Conservation (phyloP, 2,888 invertebrate genomes). For the Copidosoma aretas region DNA sequence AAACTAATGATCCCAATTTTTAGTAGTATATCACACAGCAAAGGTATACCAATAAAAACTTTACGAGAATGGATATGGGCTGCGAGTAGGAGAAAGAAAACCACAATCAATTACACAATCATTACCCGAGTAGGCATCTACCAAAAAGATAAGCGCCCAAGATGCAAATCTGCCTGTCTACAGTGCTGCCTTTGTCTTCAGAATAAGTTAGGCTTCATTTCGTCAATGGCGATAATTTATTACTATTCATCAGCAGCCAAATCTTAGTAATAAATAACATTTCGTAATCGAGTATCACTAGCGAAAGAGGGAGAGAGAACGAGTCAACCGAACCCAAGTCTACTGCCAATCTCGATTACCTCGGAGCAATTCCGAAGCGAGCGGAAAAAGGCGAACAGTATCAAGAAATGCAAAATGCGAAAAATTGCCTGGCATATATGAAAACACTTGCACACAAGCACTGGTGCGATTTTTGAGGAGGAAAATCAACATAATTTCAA, state of each 20-base stretch:
- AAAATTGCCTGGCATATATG: neutral
- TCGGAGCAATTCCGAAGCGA: neutral
- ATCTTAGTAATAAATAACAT: slow-evolving; percentile 17
- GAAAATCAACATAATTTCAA: slow-evolving; percentile 11
- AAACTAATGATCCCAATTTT: no score
- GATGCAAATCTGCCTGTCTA: no score
- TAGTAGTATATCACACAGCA: no score
- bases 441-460: neutral
- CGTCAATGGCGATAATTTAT: slow-evolving; percentile 9
- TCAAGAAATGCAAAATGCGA: neutral
- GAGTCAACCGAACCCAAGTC: neutral
- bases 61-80: no score
- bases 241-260: slow-evolving; percentile 5
- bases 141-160: neutral
- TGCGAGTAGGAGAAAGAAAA: no score
- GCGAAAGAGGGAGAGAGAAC: neutral
- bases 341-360: neutral
- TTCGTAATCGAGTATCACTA: slow-evolving; percentile 6
- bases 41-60: no score
- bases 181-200: neutral
- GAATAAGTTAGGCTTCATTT: neutral
- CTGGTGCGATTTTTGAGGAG: neutral
- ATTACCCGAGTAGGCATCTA: slow-evolving; percentile 1
- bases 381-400: neutral
- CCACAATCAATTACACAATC: neutral